A percentile compares a stretch with the other conserved stretches of the same genome.
Conservation (phyloP, 1,140 invertebrate species). For the Procambarus clarkii region DNA sequence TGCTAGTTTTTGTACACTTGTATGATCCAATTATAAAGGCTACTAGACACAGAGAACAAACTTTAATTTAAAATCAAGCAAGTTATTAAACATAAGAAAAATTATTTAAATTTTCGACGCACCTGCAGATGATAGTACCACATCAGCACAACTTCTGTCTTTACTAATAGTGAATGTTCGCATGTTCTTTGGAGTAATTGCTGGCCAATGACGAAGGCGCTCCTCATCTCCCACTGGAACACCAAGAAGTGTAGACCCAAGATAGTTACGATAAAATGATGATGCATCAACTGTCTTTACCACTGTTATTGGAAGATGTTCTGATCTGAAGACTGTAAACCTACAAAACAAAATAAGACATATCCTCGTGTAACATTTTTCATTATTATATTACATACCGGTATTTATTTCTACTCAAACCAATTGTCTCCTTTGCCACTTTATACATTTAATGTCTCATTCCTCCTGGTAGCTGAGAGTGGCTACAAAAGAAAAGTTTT, state of each 20-base stretch:
- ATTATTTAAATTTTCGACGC: constrained; percentile 51
- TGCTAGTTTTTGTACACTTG: no score
- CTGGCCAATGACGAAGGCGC: constrained; percentile 85
- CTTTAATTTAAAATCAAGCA: no score
- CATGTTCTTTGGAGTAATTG: constrained; percentile 78
- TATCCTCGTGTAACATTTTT: background rate
- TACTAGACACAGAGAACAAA: no score
- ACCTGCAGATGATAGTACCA: constrained; percentile 88
- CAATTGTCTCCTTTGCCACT: background rate
- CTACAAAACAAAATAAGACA: constrained; percentile 72
- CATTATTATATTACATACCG: background rate
- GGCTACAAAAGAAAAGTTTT: no score
- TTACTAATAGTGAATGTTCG: constrained; percentile 78
- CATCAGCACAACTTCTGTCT: constrained; percentile 81
- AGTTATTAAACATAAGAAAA: no score
- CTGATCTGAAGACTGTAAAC: constrained; percentile 87
- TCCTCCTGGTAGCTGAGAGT: no score
- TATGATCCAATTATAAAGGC: no score
- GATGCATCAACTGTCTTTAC: constrained; percentile 81
- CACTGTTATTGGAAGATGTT: constrained; percentile 86
- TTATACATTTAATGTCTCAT: no score
- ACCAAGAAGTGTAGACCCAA: constrained; percentile 82
- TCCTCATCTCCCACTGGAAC: constrained; percentile 82
- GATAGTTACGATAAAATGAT: constrained; percentile 57
- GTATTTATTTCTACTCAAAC: background rate